Evolutionary conservation across 2,113 vertebrate species (phyloP).

Genomic region (Equus przewalskii): DNA sequence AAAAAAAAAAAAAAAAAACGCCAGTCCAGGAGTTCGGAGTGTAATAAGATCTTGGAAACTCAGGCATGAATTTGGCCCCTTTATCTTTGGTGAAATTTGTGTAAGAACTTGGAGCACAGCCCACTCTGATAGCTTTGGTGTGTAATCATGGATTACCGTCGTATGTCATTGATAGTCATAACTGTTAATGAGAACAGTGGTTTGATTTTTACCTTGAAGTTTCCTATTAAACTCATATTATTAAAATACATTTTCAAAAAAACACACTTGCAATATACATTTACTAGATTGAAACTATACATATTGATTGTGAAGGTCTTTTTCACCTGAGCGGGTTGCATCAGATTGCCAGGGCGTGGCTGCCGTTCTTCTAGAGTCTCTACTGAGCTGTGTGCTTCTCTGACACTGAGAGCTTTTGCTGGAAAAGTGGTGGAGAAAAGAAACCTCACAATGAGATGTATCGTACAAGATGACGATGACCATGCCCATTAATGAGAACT

Average conservation of each 20-base stretch:
- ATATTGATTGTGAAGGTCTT: neutral
- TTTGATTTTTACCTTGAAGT: slow-evolving; percentile 69
- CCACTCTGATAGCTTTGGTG: neutral
- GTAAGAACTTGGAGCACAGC: neutral
- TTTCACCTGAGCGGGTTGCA: neutral
- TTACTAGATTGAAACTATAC: slow-evolving; percentile 5
- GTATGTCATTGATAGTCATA: neutral
- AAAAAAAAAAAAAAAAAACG: neutral
- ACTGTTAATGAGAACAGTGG: slow-evolving; percentile 46
- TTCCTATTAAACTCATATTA: slow-evolving; percentile 50
- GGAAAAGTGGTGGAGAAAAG: neutral
- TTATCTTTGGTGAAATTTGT: slow-evolving; percentile 8
- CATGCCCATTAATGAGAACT: neutral
- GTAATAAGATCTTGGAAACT: slow-evolving; percentile 12
- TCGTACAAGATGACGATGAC: neutral
- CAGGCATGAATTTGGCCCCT: neutral
- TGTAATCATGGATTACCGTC: neutral
- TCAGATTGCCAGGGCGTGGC: neutral
- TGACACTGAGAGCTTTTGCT: neutral
- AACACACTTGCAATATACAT: neutral
- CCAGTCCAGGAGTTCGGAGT: neutral
- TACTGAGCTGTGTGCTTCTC: neutral
- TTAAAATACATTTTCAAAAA: slow-evolving; percentile 49
- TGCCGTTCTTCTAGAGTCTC: neutral
- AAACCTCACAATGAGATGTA: neutral